These are phyloP conservation scores for Gephyroberyx darwinii DNA, from an alignment of 2,797 vertebrate genomes.

Conservation along the genomic window DNA sequence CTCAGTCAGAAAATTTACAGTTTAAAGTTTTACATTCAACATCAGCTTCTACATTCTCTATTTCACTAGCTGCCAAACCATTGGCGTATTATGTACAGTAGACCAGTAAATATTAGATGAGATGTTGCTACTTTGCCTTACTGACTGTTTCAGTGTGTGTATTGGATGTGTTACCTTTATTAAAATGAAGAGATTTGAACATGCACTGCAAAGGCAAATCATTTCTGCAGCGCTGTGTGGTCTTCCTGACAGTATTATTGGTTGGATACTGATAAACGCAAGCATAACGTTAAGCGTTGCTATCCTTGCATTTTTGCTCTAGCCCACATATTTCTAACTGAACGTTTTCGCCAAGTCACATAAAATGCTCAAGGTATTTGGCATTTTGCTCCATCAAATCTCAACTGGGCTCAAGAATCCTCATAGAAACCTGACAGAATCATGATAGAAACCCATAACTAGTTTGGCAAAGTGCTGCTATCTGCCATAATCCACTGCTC, in stretches of 20 bases:
- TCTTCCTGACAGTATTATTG: neutral
- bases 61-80: constrained; percentile 2
- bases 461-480: neutral
- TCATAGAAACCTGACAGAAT: too few relatives aligned
- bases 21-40: too few relatives aligned
- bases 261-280: neutral
- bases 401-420: too few relatives aligned
- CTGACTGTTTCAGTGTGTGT: neutral
- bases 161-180: neutral
- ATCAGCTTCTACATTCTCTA: neutral
- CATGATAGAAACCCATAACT: neutral
- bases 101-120: neutral
- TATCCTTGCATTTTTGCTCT: neutral
- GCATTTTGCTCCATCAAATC: neutral
- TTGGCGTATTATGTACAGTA: neutral
- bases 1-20: constrained; percentile 14
- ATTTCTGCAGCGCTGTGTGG: neutral
- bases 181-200: neutral
- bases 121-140: too few relatives aligned
- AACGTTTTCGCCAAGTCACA: neutral
- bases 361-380: neutral
- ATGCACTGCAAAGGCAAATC: neutral
- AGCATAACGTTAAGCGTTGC: neutral
- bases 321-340: neutral
- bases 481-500: too few relatives aligned